phyloP scores from a whole-genome alignment of 2,888 invertebrate species.

The Theretra japonica region DNA sequence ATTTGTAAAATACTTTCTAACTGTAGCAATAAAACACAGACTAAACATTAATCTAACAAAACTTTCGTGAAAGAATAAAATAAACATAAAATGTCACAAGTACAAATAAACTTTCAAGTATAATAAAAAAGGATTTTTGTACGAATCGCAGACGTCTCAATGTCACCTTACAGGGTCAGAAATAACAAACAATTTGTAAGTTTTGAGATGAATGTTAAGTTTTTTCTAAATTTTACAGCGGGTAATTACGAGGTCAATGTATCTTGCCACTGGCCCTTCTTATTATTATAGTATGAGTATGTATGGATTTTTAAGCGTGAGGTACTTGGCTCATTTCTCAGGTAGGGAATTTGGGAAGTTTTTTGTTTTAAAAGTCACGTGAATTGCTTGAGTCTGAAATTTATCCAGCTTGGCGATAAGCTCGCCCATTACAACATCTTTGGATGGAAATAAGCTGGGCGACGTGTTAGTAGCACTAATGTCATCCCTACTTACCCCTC shows the following conservation, averaged over 20 bases:
- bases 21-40: background rate
- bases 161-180: conserved; percentile 14
- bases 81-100: background rate
- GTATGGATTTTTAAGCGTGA: too few relatives aligned
- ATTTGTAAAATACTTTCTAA: background rate
- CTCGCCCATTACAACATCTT: too few relatives aligned
- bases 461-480: too few relatives aligned
- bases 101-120: conserved; percentile 4
- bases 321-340: too few relatives aligned
- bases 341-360: too few relatives aligned
- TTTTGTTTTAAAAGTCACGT: too few relatives aligned
- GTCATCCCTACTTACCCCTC: too few relatives aligned
- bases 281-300: background rate
- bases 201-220: conserved; percentile 6
- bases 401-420: too few relatives aligned
- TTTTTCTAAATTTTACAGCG: background rate
- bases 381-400: too few relatives aligned
- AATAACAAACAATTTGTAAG: conserved; percentile 3
- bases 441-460: too few relatives aligned
- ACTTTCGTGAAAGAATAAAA: background rate
- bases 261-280: too few relatives aligned
- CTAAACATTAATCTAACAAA: background rate
- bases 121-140: background rate
- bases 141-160: background rate
- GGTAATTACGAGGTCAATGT: background rate